Percentiles rank a stretch among this genome's conserved stretches.
These are phyloP conservation scores for Phlogophora meticulosa DNA, from an alignment of 2,888 invertebrate genomes.

Conservation along the genomic window DNA sequence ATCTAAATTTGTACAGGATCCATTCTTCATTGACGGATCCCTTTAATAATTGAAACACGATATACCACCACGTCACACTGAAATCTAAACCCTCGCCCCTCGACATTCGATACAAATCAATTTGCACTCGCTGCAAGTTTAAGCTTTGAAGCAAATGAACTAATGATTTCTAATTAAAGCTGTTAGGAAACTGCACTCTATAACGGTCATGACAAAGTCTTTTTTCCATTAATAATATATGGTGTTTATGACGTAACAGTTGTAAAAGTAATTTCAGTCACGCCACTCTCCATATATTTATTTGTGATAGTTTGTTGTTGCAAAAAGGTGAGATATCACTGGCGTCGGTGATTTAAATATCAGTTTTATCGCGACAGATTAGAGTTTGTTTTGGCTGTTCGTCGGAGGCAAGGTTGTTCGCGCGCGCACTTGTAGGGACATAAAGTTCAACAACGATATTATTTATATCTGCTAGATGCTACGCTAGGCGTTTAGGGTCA, in stretches of 20 bases:
- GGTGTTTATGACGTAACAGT: constrained; percentile 77
- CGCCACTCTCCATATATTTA: constrained; percentile 84
- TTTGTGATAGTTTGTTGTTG: constrained; percentile 73
- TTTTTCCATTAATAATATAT: constrained; percentile 70
- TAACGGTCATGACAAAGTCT: constrained; percentile 72
- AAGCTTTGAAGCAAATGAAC: constrained; percentile 75
- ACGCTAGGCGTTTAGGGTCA: constrained; percentile 84
- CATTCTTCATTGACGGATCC: constrained; percentile 78
- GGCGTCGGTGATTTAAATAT: constrained; percentile 67
- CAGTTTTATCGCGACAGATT: constrained; percentile 68
- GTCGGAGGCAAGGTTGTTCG: constrained; percentile 49
- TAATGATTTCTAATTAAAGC: constrained; percentile 81
- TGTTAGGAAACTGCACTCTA: constrained; percentile 79
- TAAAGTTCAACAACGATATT: constrained; percentile 81
- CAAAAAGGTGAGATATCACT: constrained; percentile 69
- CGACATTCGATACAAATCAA: constrained; percentile 75
- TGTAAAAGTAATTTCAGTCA: constrained; percentile 83
- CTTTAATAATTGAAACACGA: constrained; percentile 84
- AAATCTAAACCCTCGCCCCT: constrained; percentile 77
- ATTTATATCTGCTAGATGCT: constrained; percentile 84
- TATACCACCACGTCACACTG: constrained; percentile 74
- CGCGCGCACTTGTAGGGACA: constrained; percentile 68
- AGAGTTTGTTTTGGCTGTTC: constrained; percentile 68
- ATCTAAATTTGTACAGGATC: constrained; percentile 74
- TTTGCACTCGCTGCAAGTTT: constrained; percentile 70